A percentile compares a stretch with the other conserved stretches of the same genome.
These are phyloP conservation scores for Mormyrops boulengeri DNA, from an alignment of 2,797 vertebrate genomes.

Conservation along the genomic window DNA sequence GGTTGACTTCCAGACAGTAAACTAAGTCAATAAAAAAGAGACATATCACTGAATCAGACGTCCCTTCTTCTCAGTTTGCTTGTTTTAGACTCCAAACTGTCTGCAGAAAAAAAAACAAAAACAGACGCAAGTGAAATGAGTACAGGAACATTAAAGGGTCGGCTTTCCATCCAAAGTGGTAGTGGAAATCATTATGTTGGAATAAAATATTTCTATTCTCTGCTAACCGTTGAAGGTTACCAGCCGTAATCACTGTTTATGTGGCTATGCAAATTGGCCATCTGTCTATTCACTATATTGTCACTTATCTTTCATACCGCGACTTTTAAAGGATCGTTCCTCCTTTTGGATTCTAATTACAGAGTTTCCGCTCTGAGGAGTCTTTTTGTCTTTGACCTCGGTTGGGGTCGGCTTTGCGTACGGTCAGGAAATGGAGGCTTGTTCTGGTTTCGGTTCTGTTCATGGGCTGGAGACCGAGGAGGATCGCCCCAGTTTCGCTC, in stretches of 20 bases:
- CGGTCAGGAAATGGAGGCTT: neutral
- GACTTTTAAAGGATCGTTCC: neutral
- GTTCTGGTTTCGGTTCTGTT: neutral
- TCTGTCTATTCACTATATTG: neutral
- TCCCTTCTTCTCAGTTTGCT: neutral
- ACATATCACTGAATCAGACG: neutral
- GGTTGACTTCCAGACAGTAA: neutral
- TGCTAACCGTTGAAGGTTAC: neutral
- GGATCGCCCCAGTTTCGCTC: neutral
- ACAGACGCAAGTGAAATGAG: neutral
- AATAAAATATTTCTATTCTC: neutral
- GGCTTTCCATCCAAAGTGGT: neutral
- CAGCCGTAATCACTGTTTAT: constrained; percentile 9
- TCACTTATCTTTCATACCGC: neutral
- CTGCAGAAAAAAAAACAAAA: neutral
- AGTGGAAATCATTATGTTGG: neutral
- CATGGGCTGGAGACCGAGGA: neutral
- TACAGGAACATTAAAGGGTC: neutral
- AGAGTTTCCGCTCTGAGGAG: neutral
- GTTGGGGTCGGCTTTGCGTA: neutral
- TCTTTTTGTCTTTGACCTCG: neutral
- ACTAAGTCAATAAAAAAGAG: neutral
- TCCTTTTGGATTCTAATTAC: neutral
- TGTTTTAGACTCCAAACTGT: neutral
- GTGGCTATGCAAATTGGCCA: constrained; percentile 11